A percentile compares a stretch with the other conserved stretches of the same genome.
These are phyloP conservation scores for Syngnathus floridae DNA, from an alignment of 2,113 vertebrate genomes.

Conservation along the genomic window DNA sequence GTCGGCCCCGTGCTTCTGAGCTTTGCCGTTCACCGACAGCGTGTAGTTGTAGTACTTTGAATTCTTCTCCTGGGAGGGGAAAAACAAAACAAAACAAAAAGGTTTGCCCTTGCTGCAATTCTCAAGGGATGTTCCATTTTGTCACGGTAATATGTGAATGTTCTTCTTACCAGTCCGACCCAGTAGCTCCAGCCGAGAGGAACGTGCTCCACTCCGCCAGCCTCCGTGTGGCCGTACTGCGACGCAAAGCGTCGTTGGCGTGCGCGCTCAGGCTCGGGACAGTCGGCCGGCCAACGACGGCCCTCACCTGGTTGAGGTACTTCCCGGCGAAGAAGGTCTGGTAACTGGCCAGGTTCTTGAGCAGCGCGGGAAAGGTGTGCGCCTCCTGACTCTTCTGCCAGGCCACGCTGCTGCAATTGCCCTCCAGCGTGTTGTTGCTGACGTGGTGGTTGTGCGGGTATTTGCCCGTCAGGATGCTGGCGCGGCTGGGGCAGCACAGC, in stretches of 20 bases:
- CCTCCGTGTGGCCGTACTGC: constrained; percentile 84
- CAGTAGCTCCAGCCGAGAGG: constrained; percentile 92
- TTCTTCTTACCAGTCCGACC: constrained; percentile 84
- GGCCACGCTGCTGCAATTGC: constrained; percentile 90
- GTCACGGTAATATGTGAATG: too few species aligned
- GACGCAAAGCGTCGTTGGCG: constrained; percentile 22
- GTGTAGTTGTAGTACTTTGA: constrained; percentile 98
- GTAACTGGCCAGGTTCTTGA: constrained; percentile 75
- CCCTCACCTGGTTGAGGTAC: constrained; percentile 88
- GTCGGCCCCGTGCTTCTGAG: constrained; percentile 81
- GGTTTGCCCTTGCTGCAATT: too few species aligned
- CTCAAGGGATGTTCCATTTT: too few species aligned
- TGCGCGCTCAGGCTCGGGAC: too few species aligned
- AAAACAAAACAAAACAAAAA: not conserved
- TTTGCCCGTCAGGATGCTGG: constrained; percentile 94
- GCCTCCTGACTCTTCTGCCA: constrained; percentile 97
- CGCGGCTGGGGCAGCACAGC: constrained; percentile 93
- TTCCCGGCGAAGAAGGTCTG: constrained; percentile 97
- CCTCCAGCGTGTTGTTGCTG: constrained; percentile 92
- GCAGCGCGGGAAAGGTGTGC: constrained; percentile 80
- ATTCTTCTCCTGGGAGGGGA: constrained; percentile 82
- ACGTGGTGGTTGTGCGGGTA: constrained; percentile 97
- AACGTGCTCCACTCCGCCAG: constrained; percentile 84
- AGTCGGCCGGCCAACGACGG: not conserved
- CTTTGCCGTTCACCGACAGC: constrained; percentile 88